Evolutionary conservation across 2,797 vertebrate genomes (phyloP).

Genomic region (Acrocephalus scirpaceus): DNA sequence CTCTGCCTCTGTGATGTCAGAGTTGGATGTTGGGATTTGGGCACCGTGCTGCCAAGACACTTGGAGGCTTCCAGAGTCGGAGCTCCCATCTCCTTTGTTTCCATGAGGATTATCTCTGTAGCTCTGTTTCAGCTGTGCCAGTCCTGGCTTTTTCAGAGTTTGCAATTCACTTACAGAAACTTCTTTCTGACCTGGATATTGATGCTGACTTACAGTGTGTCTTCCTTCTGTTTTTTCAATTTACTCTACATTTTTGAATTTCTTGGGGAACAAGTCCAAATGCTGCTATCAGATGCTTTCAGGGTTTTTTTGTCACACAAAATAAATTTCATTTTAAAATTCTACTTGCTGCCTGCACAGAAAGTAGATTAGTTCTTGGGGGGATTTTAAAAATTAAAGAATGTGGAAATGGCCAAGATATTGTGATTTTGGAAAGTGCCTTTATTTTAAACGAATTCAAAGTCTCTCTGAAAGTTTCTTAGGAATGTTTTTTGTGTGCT

Average conservation of each 20-base stretch:
- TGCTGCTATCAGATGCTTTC: background rate
- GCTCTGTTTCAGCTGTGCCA: background rate
- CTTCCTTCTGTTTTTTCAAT: background rate
- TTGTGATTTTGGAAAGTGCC: background rate
- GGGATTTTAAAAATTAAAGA: constrained; percentile 57
- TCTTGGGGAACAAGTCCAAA: constrained; percentile 9
- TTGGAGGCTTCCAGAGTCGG: background rate
- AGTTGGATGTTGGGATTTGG: background rate
- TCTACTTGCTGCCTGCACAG: background rate
- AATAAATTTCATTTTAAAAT: constrained; percentile 5
- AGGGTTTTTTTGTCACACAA: background rate
- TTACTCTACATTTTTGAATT: background rate
- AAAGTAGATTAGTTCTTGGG: constrained; percentile 19
- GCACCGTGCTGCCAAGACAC: background rate
- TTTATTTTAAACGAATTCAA: background rate
- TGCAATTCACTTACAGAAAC: background rate
- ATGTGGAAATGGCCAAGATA: background rate
- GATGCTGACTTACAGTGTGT: background rate
- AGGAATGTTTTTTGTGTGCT: background rate
- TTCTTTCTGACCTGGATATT: background rate
- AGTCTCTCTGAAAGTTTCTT: background rate
- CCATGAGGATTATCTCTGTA: background rate
- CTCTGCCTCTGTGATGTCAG: background rate
- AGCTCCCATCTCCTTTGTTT: background rate
- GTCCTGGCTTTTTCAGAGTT: background rate